Base-by-base conservation (phyloP, 1,140 invertebrate genomes). In the Euura saliciscinereae region DNA sequence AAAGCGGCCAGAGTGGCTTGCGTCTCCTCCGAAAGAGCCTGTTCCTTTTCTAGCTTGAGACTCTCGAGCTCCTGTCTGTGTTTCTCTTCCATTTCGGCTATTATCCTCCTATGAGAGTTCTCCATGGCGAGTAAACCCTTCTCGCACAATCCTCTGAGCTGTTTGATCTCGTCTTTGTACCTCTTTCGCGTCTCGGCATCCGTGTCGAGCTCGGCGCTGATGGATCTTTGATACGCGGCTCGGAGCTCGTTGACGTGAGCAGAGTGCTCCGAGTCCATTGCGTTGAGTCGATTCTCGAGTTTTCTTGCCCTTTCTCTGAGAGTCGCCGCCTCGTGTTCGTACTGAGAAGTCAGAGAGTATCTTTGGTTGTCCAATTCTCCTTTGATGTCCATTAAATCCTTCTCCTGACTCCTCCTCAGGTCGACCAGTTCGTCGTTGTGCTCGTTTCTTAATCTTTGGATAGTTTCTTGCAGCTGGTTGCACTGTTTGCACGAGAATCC, bases 91-190 rank as follows among this genome's bases (percentile, higher is more conserved):
- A 97, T 90, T 79, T 97, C 95, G 65, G 92, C 90, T 64, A 97
- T 91, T 65, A 95, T 93, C 68, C 95, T 90, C n/a, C 94, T 89
- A 84, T 97, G 95, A 76, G 95, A 96, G 80, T 93, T 94, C 84
- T 97, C 95, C 94, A 97, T 96, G 5, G 94, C 93, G 73, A 92
- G 83, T 71, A 97, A 86, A 6, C 95, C 95, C 81, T 96, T 96
- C 82, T 96, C 95, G 85, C 95, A 97, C 28, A 97, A 86, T 45
- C 91, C 90, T 78, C 93, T 91, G 46, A 97, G 86, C 84, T 96
- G 94, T 82, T 96, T 95, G 73, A 97, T 95, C 87, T 96, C 95
- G 46, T 92, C 90, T 84, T 96, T 94, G 82, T 97, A 96, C 65
- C 93, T 89, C 77, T 93, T 92, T 13, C 93, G 88, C 45, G 94